Evolutionary conservation across 2,797 vertebrate genomes (phyloP), one percentile per base, ranked within the genome.

Genomic region (Danio tinwini): DNA sequence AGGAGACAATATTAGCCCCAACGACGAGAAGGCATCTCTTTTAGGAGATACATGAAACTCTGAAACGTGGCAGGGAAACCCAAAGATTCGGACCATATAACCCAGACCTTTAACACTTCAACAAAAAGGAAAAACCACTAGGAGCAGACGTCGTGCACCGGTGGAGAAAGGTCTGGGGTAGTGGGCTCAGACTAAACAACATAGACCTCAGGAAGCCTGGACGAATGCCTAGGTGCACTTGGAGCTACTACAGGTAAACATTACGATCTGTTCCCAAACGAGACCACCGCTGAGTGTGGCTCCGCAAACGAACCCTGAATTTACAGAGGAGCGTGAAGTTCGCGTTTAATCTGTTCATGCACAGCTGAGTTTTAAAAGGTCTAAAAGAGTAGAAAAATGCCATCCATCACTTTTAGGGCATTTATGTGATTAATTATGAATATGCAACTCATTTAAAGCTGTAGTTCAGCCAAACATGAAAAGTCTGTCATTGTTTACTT

Each of bases 151-250:
- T 68, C 45, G 14, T 53, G 78, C 56, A 50, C 40, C 16, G 21
- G 13, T 68, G 39, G 59, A 80, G 49, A 68, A 65, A 56, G 76
- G 72, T 72, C 71, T 79, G 72, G 80, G 61, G 21, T 44, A 68
- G 37, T 74, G 50, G 44, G 16, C 6, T 74, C 53, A 85, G 83
- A 86, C 81, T 85, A 85, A 86, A 86, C 81, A 85, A 74, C 37
- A 39, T 75, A 68, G 55, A 74, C 64, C 53, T 17, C 64, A 85
- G 81, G 79, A 84, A 81, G 78, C 16, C 13, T 63, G 64, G 70
- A 59, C 11, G 17, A 73, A 53, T 78, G 78, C 74, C 64, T 62
- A 52, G 40, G 49, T 52, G 62, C 75, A 68, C 62, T 72, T 81
- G 44, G 68, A 72, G 59, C 74, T 78, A 65, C 55, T 17, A 47